Evolutionary conservation across 2,888 invertebrate species (phyloP).

Genomic region (Eristalinus sepulchralis): DNA sequence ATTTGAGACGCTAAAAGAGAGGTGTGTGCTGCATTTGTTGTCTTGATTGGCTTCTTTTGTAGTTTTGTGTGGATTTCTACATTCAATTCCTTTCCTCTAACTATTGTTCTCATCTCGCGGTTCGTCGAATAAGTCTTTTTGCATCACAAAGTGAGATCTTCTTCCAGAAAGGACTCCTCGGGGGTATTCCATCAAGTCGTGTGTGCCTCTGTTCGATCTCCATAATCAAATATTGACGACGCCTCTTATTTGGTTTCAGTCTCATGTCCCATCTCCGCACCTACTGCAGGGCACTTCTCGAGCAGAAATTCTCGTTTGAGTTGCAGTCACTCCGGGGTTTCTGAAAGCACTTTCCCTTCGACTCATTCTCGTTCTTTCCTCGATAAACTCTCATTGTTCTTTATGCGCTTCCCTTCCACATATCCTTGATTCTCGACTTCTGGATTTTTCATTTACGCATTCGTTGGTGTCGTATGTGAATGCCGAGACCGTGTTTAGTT

Average conservation of each 20-base stretch:
- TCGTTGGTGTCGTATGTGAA: background rate
- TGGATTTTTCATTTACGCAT: background rate
- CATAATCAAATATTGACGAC: background rate
- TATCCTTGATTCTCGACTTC: background rate
- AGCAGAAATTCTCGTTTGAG: background rate
- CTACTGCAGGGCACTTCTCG: background rate
- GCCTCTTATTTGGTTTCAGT: background rate
- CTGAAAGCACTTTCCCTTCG: background rate
- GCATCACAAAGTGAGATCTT: no score
- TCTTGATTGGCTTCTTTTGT: no score
- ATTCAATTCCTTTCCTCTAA: no score
- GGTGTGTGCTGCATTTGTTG: no score
- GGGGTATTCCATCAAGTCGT: background rate
- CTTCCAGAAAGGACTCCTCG: background rate
- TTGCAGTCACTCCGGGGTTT: constrained; percentile 8
- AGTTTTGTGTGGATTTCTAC: no score
- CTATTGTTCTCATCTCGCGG: no score
- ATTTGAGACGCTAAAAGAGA: no score
- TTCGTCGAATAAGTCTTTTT: no score
- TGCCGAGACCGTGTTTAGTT: constrained; percentile 16
- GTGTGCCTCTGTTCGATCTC: background rate
- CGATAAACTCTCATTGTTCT: background rate
- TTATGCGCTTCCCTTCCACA: background rate
- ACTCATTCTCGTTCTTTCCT: background rate
- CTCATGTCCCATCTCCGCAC: background rate